These are phyloP conservation scores for Campoletis raptor DNA, from an alignment of 2,888 invertebrate genomes.

Conservation along the genomic window DNA sequence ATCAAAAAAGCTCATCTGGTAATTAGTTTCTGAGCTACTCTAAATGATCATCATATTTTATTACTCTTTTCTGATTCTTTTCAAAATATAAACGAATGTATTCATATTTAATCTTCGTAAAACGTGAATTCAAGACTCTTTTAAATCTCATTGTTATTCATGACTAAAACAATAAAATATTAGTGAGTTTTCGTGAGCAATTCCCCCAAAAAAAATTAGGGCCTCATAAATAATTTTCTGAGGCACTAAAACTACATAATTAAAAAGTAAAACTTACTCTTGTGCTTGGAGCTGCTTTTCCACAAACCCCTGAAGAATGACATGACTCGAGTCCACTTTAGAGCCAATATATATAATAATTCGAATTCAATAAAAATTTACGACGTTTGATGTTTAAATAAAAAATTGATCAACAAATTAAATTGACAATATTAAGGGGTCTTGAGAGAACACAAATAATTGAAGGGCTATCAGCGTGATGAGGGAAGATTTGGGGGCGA, in stretches of 20 bases:
- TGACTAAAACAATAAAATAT: too few species aligned
- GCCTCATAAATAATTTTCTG: neutral
- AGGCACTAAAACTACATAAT: neutral
- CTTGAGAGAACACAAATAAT: neutral
- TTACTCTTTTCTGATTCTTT: neutral
- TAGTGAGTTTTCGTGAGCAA: too few species aligned
- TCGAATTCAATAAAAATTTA: neutral
- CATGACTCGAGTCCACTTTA: constrained; percentile 81
- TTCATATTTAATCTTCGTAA: too few species aligned
- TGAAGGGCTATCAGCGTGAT: neutral
- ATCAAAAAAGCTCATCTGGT: neutral
- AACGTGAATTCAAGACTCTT: too few species aligned
- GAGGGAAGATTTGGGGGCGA: neutral
- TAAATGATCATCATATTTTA: neutral
- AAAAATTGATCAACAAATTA: neutral
- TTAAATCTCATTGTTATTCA: too few species aligned
- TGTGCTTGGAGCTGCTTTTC: constrained; percentile 89
- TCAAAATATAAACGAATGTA: neutral
- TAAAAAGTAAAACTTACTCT: constrained; percentile 86
- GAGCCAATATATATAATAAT: constrained; percentile 14
- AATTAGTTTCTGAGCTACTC: neutral
- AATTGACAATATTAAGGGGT: neutral
- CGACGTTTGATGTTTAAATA: neutral
- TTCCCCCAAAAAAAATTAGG: too few species aligned
- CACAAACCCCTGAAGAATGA: constrained; percentile 89